These are phyloP conservation scores for Lophius piscatorius DNA, from an alignment of 2,113 vertebrate species.

Conservation along the genomic window DNA sequence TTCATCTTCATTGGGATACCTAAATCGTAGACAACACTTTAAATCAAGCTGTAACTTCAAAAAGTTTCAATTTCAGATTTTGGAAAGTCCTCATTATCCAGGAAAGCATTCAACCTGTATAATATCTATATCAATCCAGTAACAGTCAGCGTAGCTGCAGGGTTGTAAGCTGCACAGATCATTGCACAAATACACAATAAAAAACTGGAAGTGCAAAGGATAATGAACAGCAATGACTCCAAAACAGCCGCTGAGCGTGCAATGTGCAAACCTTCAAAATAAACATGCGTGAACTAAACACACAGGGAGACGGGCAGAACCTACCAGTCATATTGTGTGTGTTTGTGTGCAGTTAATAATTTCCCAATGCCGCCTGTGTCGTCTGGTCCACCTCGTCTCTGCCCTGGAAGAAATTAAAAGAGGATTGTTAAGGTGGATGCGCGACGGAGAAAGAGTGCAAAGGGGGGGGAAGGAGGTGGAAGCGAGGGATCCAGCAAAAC, in stretches of 20 bases:
- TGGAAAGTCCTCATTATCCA: too few relatives aligned
- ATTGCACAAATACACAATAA: too few relatives aligned
- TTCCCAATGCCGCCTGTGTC: conserved; percentile 56
- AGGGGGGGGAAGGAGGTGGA: not conserved
- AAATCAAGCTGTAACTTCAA: too few relatives aligned
- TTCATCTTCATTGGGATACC: too few relatives aligned
- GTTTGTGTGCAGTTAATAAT: conserved; percentile 60
- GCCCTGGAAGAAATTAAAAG: conserved; percentile 69
- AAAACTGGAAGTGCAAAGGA: not conserved
- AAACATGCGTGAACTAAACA: conserved; percentile 2
- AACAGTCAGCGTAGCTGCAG: too few relatives aligned
- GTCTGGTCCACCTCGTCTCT: conserved; percentile 46
- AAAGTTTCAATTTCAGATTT: too few relatives aligned
- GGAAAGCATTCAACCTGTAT: too few relatives aligned
- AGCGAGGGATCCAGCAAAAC: conserved; percentile 46
- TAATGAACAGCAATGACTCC: not conserved
- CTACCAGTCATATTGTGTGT: conserved; percentile 69
- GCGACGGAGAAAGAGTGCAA: conserved; percentile 17
- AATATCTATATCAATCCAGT: too few relatives aligned
- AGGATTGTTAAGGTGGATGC: conserved; percentile 47
- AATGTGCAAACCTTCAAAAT: not conserved
- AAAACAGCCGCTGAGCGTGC: not conserved
- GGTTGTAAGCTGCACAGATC: too few relatives aligned
- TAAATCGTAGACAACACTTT: too few relatives aligned
- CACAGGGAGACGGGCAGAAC: conserved; percentile 39